Percentiles rank a stretch among this genome's conserved stretches.
phyloP scores from a whole-genome alignment of 2,797 vertebrate genomes.

The Epinephelus coioides region DNA sequence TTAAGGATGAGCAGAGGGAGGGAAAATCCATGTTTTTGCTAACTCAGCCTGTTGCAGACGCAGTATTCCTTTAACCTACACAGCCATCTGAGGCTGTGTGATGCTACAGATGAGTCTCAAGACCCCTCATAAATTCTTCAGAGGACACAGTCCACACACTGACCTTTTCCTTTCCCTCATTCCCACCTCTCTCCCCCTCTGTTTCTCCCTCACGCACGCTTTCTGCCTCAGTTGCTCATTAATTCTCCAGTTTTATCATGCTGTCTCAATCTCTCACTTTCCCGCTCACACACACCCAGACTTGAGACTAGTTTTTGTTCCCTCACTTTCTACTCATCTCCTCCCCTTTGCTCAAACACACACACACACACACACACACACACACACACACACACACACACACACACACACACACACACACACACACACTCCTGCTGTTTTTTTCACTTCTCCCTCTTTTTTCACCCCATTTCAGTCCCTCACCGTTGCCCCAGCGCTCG shows the following conservation, averaged over 20 bases:
- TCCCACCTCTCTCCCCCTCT: slow-evolving; percentile 7
- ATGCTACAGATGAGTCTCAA: slow-evolving; percentile 37
- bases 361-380: no score
- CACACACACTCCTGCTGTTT: not conserved
- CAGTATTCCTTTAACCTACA: not conserved
- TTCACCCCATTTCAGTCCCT: slow-evolving; percentile 13
- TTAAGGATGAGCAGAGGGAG: not conserved
- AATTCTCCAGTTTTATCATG: slow-evolving; percentile 51
- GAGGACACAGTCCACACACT: slow-evolving; percentile 45
- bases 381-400: no score
- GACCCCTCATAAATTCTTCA: slow-evolving; percentile 56
- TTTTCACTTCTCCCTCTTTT: not conserved
- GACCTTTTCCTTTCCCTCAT: slow-evolving; percentile 57
- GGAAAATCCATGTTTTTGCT: not conserved
- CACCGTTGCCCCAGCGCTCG: slow-evolving; percentile 14
- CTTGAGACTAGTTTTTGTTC: slow-evolving; percentile 21
- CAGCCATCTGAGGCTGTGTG: not conserved
- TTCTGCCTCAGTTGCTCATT: slow-evolving; percentile 45
- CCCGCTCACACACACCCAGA: slow-evolving; percentile 6
- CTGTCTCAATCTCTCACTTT: slow-evolving; percentile 38
- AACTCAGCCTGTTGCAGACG: not conserved
- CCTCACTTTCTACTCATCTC: slow-evolving; percentile 4
- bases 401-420: not conserved
- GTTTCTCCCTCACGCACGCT: slow-evolving; percentile 9
- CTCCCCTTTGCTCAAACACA: slow-evolving; percentile 20